Evolutionary conservation across 2,888 invertebrate genomes (phyloP).

Genomic region (Dendrolimus pini): DNA sequence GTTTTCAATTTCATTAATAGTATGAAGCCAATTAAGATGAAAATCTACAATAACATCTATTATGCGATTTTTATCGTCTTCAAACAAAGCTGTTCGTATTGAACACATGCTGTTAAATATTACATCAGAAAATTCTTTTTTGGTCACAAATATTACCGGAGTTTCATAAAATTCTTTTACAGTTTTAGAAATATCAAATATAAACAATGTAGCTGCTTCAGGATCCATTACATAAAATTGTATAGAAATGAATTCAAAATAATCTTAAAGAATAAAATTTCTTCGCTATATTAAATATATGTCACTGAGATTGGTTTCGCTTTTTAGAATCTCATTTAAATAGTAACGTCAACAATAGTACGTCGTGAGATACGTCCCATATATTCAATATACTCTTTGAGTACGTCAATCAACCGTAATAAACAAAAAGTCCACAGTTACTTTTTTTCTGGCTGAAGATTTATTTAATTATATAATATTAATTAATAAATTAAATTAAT

Average conservation of each 20-base stretch:
- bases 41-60: conserved; percentile 51
- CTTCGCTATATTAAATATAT: no score
- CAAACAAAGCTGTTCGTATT: conserved; percentile 35
- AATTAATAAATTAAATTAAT: no score
- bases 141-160: conserved; percentile 50
- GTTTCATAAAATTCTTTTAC: conserved; percentile 59
- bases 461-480: no score
- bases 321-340: no score
- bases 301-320: no score
- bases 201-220: conserved; percentile 28
- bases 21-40: conserved; percentile 57
- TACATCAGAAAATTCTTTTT: conserved; percentile 50
- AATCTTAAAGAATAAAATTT: no score
- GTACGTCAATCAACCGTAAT: no score
- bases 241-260: background rate
- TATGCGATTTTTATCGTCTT: conserved; percentile 26
- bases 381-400: no score
- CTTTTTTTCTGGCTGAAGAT: no score
- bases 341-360: no score
- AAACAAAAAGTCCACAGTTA: no score
- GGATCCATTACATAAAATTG: conserved; percentile 12
- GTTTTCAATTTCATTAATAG: conserved; percentile 48
- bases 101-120: conserved; percentile 50
- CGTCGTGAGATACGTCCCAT: no score
- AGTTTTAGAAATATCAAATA: conserved; percentile 54